These are phyloP conservation scores for Cisticola juncidis DNA, from an alignment of 2,113 vertebrate genomes.

Conservation along the genomic window DNA sequence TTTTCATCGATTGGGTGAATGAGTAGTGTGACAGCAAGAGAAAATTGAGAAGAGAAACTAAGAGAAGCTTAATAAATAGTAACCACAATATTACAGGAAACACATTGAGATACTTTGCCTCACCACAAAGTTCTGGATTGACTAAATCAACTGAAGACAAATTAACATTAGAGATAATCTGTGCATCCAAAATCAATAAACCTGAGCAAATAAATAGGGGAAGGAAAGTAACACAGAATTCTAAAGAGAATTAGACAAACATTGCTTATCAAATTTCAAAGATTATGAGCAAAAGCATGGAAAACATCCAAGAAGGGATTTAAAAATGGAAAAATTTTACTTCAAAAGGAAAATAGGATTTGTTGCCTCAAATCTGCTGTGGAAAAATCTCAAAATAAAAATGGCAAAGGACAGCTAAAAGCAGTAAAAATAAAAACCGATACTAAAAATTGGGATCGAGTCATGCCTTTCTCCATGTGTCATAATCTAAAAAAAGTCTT, in stretches of 20 bases:
- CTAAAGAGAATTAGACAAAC: neutral
- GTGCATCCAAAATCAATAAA: neutral
- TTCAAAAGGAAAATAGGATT: neutral
- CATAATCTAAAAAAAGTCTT: neutral
- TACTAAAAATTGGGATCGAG: neutral
- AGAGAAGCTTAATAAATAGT: neutral
- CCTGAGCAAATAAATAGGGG: neutral
- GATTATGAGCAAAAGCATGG: neutral
- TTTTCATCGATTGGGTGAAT: neutral
- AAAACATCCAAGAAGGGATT: neutral
- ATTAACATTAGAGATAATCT: neutral
- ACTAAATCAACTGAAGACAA: neutral
- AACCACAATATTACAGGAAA: neutral
- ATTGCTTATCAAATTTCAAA: neutral
- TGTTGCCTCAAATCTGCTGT: neutral
- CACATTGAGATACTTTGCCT: neutral
- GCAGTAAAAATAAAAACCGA: neutral
- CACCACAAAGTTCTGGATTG: neutral
- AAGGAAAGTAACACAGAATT: neutral
- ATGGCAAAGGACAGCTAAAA: neutral
- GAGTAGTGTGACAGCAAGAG: neutral
- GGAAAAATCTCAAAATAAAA: neutral
- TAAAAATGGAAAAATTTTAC: neutral
- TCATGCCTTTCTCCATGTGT: neutral
- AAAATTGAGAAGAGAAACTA: too few relatives aligned